Base-by-base conservation (phyloP, 2,888 invertebrate genomes). In the Tridacna crocea region DNA sequence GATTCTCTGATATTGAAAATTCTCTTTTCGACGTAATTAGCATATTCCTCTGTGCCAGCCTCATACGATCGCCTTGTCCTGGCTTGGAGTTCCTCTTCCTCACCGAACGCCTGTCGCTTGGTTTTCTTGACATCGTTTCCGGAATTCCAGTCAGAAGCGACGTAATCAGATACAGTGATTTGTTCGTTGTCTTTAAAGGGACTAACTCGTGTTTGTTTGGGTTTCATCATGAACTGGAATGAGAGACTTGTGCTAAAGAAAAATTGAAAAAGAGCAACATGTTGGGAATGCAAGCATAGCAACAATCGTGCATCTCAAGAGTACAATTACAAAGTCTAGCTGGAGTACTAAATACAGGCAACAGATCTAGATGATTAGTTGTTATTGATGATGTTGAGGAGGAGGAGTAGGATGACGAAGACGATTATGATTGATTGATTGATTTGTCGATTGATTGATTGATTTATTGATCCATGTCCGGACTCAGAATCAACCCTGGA, bases 1-100 rank as follows among this genome's bases (percentile, higher is more conserved):
- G 83, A 81, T 22, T 86, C 77, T n/a, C 79, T 68, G 63, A 82
- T 82, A 60, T 86, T 86, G 76, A 86, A 86, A 13, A 86, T 76
- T 24, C 85, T 60, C 70, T 86, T 86, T 72, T 83, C 81, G 17
- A 86, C 83, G 55, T 83, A 86, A 15, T 60, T 66, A 0, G 81
- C 86, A 72, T 86, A 86, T 0, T 83, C 82, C 12, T 82, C 82
- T 4, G 80, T 68, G 2, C 86, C 83, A 0, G 79, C 73, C 17
- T 85, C 81, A 17, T 77, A 75, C 3, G 79, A 79, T 8, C 79
- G 75, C 27, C 81, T 75, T 4, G 75, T 70, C n/a, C 85, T 61
- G 12, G 73, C 0, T 46, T 36, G 8, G 12, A 51, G 0, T 8
- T 51, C n/a, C 10, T 17, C 12, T 15, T n/a, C 47, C 15, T 70